phyloP scores from a whole-genome alignment of 2,888 invertebrate species.

The Hetaerina titia region DNA sequence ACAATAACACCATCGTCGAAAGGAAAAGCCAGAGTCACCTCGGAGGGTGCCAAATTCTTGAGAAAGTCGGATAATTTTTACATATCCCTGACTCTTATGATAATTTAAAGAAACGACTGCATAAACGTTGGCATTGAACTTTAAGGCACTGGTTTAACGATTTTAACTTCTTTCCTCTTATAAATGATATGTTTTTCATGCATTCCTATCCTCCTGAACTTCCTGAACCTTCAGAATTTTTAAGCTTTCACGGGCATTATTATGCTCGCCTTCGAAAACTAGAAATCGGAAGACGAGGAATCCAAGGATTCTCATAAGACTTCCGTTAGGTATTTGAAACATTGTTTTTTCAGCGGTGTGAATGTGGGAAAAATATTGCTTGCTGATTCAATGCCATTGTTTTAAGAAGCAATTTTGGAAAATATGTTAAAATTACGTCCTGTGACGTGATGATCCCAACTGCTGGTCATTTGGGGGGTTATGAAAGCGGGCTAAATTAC shows the following conservation, averaged over 20 bases:
- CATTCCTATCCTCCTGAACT: not conserved
- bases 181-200: too few relatives aligned
- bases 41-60: too few relatives aligned
- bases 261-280: not conserved
- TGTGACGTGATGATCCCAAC: not conserved
- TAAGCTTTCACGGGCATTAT: not conserved
- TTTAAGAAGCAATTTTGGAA: constrained; percentile 14
- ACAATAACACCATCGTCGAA: too few relatives aligned
- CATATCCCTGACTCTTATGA: too few relatives aligned
- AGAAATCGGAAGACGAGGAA: not conserved
- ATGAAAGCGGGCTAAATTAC: not conserved
- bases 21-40: too few relatives aligned
- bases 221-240: not conserved
- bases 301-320: not conserved
- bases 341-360: constrained; percentile 16
- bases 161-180: too few relatives aligned
- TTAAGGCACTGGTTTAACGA: too few relatives aligned
- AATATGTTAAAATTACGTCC: not conserved
- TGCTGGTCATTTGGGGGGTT: not conserved
- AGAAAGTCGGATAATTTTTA: too few relatives aligned
- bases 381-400: constrained; percentile 23
- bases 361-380: constrained; percentile 20
- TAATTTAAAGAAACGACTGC: too few relatives aligned
- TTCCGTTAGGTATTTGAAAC: not conserved
- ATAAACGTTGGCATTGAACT: too few relatives aligned